Evolutionary conservation across 1,140 invertebrate genomes (phyloP), one percentile per base, ranked within the genome.

Genomic region (Hydropsyche tenuis): DNA sequence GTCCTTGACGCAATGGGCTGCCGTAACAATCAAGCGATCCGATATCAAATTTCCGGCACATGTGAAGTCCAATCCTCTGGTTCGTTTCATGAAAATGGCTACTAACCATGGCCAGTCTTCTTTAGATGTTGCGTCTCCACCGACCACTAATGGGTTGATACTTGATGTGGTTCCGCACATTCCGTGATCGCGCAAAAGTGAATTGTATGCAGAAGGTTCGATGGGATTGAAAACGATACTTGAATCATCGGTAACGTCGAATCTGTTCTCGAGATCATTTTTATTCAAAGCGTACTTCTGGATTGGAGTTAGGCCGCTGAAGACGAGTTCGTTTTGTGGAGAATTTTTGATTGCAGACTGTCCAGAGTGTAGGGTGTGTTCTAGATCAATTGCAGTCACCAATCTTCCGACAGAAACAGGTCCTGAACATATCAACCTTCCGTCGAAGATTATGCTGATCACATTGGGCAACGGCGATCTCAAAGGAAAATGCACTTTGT

Each of bases 81-180:
- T 64, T 25, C 78, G 80, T 0, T 78, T 74, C 1, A 82, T 1
- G 64, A 86, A 88, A 18, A 89, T 81, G 0, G 86, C 86, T 0
- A 75, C 84, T 14, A 87, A 60, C 87, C 88, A 88, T 0, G 87
- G 87, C 84, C 85, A 88, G 16, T 86, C 82, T 0, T 84, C 85
- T 37, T 79, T 80, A 6, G 68, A 73, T 6, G 81, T 81, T 1
- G 69, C 64, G 0, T 80, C 48, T 4, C 84, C 85, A 27, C 81
- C 77, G 0, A 81, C 73, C 1, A 87, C 78, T 7, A 86, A 74
- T 1, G 78, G 80, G 5, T 23, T 56, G 78, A 79, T 72, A 2
- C 69, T 68, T 45, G 76, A 56, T 6, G 79, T 77, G 43, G 75
- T 73, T 6, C 82, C 83, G 64, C 83, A 84, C 1, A 80, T 53